Base-by-base conservation (phyloP, 2,113 vertebrate genomes). In the Elgaria multicarinata region DNA sequence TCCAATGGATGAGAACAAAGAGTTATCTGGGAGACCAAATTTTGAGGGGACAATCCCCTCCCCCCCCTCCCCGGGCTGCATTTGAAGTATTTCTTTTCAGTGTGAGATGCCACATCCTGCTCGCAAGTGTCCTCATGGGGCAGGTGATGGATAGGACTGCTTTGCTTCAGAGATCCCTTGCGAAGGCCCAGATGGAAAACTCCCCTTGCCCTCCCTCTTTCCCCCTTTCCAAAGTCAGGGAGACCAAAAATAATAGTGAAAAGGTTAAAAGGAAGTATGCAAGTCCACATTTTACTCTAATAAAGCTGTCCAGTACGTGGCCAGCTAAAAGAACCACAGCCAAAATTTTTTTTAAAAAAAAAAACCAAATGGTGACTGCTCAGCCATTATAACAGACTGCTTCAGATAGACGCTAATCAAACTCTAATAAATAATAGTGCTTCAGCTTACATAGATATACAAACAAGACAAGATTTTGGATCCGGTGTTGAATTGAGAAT, bases 171-270 rank as follows among this genome's bases (percentile, higher is more conserved):
- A 39, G 87, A 67, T 0, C 8, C 44, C 92, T 79, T 55, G 22
- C 89, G 62, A 86, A 94, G 79, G 24, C 88, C 86, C 72, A 78
- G 74, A 85, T 86, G 92, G 91, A 93, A 94, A 95, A 94, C 87
- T 89, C 81, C 72, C 81, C 58, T 67, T 77, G 84, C 42, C 58
- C n/a, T 83, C 72, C 81, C 72, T 84, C 58, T 53, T 1, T 66
- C 42, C 46, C 89, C 76, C 90, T 84, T 42, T 88, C 92, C 89
- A 58, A 46, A 84, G 83, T 89, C 91, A 95, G 77, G 20, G 77
- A 86, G 84, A 72, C 90, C 83, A 91, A 87, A 93, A 94, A 88
- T 87, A 91, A 84, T 0, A 9, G n/a, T 80, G 88, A 79, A 88
- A 91, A 31, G 66, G 88, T 96, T 91, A 90, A 86, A 53, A 93